Conservation (phyloP, 2,113 vertebrate species). For the Alethe diademata region DNA sequence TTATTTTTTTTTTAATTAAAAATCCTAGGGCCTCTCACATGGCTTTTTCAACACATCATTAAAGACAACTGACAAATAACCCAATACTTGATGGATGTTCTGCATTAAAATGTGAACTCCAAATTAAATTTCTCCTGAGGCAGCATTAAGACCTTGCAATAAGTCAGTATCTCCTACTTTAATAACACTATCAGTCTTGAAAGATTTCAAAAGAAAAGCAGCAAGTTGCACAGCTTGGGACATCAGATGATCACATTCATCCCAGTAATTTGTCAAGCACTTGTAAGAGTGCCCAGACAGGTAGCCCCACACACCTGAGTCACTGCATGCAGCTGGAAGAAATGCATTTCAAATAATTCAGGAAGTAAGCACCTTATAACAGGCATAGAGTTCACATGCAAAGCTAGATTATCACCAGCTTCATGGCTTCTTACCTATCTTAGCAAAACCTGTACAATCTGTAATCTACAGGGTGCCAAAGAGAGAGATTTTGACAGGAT, state of each 20-base stretch:
- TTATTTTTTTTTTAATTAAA: neutral
- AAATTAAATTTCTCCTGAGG: neutral
- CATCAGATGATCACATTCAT: neutral
- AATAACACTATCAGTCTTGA: neutral
- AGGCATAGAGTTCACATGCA: neutral
- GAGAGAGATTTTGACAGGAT: neutral
- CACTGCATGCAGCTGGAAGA: neutral
- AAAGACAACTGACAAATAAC: neutral
- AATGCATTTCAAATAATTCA: neutral
- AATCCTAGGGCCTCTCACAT: neutral
- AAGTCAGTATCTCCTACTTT: neutral
- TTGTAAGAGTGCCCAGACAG: neutral
- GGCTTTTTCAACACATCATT: neutral
- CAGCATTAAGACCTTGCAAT: neutral
- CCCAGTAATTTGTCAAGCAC: neutral
- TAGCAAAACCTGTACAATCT: neutral
- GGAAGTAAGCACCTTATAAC: neutral
- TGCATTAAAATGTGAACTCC: neutral
- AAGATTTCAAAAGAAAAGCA: neutral
- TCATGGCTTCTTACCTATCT: neutral
- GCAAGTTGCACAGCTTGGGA: neutral
- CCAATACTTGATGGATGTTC: neutral
- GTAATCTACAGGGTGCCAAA: accelerated
- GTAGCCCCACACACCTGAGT: accelerated
- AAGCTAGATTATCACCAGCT: neutral